A percentile compares a stretch with the other conserved stretches of the same genome.
phyloP scores from a whole-genome alignment of 2,113 vertebrate genomes.

The Pollachius pollachius region DNA sequence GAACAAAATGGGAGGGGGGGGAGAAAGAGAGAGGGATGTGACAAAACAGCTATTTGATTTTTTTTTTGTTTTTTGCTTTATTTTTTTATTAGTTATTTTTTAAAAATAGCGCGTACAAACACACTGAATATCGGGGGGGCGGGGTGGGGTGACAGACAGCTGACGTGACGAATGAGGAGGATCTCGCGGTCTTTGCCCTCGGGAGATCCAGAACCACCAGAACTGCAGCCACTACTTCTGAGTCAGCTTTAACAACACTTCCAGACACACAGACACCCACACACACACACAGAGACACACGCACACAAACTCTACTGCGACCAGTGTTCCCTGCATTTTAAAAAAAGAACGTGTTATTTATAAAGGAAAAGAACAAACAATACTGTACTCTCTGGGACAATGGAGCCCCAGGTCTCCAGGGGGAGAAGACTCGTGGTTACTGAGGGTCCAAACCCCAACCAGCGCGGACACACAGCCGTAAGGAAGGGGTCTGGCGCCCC shows the following conservation, averaged over 20 bases:
- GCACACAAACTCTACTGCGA: slow-evolving; percentile 9
- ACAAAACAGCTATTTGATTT: slow-evolving; percentile 83
- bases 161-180: slow-evolving; percentile 26
- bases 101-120: slow-evolving; percentile 83
- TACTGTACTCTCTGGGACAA: not conserved
- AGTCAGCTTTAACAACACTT: slow-evolving; percentile 31
- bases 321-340: slow-evolving; percentile 46
- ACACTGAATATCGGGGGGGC: slow-evolving; percentile 41
- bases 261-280: slow-evolving; percentile 1
- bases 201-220: slow-evolving; percentile 28
- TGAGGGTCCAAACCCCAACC: not conserved
- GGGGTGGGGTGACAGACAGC: slow-evolving; percentile 20
- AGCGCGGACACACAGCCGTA: no score
- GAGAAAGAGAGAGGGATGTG: slow-evolving; percentile 70
- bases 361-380: slow-evolving; percentile 28
- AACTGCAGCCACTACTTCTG: slow-evolving; percentile 18
- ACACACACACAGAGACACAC: slow-evolving; percentile 1
- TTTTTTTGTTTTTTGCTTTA: slow-evolving; percentile 28
- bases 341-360: slow-evolving; percentile 42
- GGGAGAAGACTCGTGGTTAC: not conserved
- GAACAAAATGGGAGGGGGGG: slow-evolving; percentile 15
- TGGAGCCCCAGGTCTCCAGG: not conserved
- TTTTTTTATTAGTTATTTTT: slow-evolving; percentile 33
- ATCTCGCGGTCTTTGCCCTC: slow-evolving; percentile 30
- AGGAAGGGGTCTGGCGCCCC: no score